Percentiles rank a stretch among this genome's conserved stretches.
Evolutionary conservation across 2,888 invertebrate species (phyloP).

Genomic region (Dryomyza anilis): DNA sequence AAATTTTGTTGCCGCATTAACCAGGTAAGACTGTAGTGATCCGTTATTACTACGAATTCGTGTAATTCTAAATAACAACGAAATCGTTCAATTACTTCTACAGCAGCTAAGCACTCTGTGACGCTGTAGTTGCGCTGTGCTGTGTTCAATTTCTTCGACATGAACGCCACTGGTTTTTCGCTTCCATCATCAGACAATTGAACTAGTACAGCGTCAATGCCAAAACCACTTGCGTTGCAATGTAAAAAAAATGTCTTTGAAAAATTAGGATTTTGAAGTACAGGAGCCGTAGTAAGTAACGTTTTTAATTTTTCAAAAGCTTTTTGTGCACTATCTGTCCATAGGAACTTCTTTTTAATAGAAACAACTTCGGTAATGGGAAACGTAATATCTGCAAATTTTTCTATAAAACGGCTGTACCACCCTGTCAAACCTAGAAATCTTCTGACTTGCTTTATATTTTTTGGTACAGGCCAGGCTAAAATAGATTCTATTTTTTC

Average conservation of each 20-base stretch:
- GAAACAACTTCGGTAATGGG: slow-evolving; percentile 13
- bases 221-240: slow-evolving; percentile 26
- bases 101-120: too few relatives aligned
- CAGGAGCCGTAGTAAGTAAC: background rate
- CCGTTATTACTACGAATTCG: too few relatives aligned
- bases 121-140: too few relatives aligned
- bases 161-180: too few relatives aligned
- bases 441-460: slow-evolving; percentile 32
- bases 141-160: too few relatives aligned
- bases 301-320: background rate
- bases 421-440: slow-evolving; percentile 39
- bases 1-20: background rate
- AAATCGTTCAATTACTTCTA: too few relatives aligned
- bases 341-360: slow-evolving; percentile 2
- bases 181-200: slow-evolving; percentile 13
- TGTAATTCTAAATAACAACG: too few relatives aligned
- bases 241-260: slow-evolving; percentile 14
- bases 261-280: slow-evolving; percentile 9
- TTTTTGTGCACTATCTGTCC: too few relatives aligned
- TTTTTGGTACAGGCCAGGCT: slow-evolving; percentile 33
- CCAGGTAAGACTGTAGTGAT: slow-evolving; percentile 19
- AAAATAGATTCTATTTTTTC: too few relatives aligned
- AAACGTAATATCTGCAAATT: too few relatives aligned
- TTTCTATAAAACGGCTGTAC: slow-evolving; percentile 36
- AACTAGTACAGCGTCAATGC: slow-evolving; percentile 24